Evolutionary conservation across 2,113 vertebrate genomes (phyloP).

Genomic region (Eonycteris spelaea): DNA sequence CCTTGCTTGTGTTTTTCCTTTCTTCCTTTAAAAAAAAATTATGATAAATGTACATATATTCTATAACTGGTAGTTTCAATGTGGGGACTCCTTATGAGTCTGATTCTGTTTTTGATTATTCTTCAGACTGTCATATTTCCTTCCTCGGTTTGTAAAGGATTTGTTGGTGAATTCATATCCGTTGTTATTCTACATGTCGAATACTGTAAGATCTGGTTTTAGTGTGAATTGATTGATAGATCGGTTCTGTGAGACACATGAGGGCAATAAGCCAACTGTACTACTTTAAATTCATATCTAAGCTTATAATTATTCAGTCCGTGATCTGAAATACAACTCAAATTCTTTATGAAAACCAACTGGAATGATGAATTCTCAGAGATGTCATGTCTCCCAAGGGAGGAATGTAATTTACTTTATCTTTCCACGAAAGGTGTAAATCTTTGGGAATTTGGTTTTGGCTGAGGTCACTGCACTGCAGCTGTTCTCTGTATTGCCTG

Average conservation of each 20-base stretch:
- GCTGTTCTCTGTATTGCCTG: not conserved
- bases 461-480: not conserved
- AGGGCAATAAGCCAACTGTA: not conserved
- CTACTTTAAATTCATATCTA: not conserved
- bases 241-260: not conserved
- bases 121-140: not conserved
- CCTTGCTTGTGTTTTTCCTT: not conserved
- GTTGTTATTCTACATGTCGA: too few species aligned
- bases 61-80: not conserved
- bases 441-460: not conserved
- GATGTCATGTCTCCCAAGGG: too few species aligned
- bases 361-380: not conserved
- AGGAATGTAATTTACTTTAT: not conserved
- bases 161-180: not conserved
- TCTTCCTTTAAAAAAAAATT: not conserved
- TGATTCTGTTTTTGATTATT: not conserved
- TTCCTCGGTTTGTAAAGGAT: not conserved
- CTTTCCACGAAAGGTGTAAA: not conserved
- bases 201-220: not conserved
- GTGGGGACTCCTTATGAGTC: not conserved
- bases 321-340: not conserved
- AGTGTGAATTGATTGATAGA: not conserved
- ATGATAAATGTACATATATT: not conserved
- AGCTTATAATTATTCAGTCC: not conserved
- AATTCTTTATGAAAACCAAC: not conserved